Conservation (phyloP, 2,113 vertebrate genomes). For the Oostethus manadensis region DNA sequence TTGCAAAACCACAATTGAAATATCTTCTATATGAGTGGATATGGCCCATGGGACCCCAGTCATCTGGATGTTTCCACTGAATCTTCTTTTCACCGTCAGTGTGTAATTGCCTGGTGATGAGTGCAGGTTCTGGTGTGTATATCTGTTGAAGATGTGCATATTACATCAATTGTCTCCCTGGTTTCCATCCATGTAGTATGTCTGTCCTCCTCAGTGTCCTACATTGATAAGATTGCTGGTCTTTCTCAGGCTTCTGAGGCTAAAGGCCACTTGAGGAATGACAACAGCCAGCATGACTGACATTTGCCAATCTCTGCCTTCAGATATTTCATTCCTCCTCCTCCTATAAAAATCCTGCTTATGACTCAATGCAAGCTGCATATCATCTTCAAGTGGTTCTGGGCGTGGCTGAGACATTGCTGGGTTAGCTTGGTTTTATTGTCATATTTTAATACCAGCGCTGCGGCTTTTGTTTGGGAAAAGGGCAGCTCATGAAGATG, state of each 20-base stretch:
- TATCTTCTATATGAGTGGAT: no score
- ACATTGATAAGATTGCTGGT: conserved; percentile 55
- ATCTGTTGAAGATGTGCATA: conserved; percentile 1
- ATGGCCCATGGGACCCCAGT: no score
- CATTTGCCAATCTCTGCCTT: conserved; percentile 31
- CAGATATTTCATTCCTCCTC: conserved; percentile 17
- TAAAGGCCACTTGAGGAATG: conserved; percentile 64
- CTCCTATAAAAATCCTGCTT: conserved; percentile 19
- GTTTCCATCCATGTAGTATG: conserved; percentile 32
- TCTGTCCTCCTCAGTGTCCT: conserved; percentile 23
- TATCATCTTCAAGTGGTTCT: conserved; percentile 4
- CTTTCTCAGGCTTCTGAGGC: conserved; percentile 56
- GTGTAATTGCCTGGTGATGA: no score
- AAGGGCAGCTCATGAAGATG: conserved; percentile 37
- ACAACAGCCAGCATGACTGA: conserved; percentile 53
- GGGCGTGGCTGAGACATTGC: conserved; percentile 29
- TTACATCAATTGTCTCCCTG: conserved; percentile 17
- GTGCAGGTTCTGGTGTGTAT: not conserved
- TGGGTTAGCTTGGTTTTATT: conserved; percentile 43
- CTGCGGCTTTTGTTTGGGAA: conserved; percentile 54
- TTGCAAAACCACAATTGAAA: no score
- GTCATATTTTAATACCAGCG: conserved; percentile 47
- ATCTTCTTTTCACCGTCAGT: no score
- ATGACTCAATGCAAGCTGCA: conserved; percentile 17
- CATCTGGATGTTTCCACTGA: no score